phyloP scores from a whole-genome alignment of 2,888 invertebrate species.

The Protonemura montana region DNA sequence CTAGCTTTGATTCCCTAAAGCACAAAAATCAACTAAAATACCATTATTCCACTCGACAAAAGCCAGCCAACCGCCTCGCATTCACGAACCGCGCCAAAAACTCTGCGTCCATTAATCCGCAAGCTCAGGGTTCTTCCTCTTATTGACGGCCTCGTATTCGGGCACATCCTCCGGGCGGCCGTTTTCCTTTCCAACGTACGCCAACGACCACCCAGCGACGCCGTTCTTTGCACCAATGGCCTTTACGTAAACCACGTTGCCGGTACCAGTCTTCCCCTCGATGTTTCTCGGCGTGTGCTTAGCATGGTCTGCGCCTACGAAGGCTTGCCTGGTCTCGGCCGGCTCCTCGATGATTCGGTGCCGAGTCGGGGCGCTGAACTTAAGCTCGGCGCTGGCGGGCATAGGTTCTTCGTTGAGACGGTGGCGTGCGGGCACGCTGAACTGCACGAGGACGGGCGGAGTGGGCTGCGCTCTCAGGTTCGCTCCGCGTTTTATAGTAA shows the following conservation, averaged over 20 bases:
- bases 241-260: slow-evolving; percentile 58
- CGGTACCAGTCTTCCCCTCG: slow-evolving; percentile 65
- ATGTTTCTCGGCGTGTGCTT: slow-evolving; percentile 60
- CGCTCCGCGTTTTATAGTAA: neutral
- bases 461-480: slow-evolving; percentile 22
- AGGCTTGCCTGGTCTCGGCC: neutral
- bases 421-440: slow-evolving; percentile 15
- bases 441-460: slow-evolving; percentile 26
- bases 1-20: neutral
- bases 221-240: slow-evolving; percentile 54
- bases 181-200: slow-evolving; percentile 65
- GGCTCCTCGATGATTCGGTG: slow-evolving; percentile 3
- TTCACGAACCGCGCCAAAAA: neutral
- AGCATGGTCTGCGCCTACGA: slow-evolving; percentile 60
- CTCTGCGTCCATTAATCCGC: neutral
- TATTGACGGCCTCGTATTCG: neutral
- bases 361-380: neutral
- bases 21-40: neutral
- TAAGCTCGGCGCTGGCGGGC: neutral
- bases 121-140: neutral
- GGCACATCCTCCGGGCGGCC: slow-evolving; percentile 61
- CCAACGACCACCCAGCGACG: slow-evolving; percentile 53
- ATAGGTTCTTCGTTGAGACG: slow-evolving; percentile 13
- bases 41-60: neutral
- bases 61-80: neutral